These are phyloP conservation scores for Flexamia atlantica DNA, from an alignment of 2,888 invertebrate species.

Conservation along the genomic window DNA sequence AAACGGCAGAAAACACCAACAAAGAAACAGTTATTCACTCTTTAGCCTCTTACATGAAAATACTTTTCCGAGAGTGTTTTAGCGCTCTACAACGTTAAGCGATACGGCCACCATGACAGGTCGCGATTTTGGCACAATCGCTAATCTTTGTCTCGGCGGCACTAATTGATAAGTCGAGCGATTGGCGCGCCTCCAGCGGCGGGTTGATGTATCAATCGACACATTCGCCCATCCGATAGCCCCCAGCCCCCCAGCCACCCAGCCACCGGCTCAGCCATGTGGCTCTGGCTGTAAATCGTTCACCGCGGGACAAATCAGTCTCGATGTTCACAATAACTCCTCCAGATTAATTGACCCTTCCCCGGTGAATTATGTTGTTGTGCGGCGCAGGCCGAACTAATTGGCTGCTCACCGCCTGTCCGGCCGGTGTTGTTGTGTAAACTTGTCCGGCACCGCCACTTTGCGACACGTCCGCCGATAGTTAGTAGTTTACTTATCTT, in stretches of 20 bases:
- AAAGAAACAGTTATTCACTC: too few relatives aligned
- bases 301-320: constrained; percentile 60
- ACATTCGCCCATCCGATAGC: background rate
- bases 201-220: constrained; percentile 9
- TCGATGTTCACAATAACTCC: constrained; percentile 51
- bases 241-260: background rate
- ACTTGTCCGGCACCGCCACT: background rate
- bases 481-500: background rate
- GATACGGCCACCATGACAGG: background rate
- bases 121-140: constrained; percentile 20
- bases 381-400: background rate
- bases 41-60: background rate
- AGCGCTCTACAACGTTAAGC: background rate
- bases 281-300: constrained; percentile 22
- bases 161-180: constrained; percentile 30
- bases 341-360: constrained; percentile 37
- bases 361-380: constrained; percentile 38
- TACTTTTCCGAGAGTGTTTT: background rate
- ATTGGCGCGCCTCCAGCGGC: constrained; percentile 19
- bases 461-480: background rate
- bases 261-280: background rate
- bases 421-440: constrained; percentile 7
- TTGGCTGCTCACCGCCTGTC: constrained; percentile 14
- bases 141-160: constrained; percentile 16
- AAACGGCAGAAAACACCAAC: too few relatives aligned